Conservation (phyloP, 2,113 vertebrate genomes). For the Sander lucioperca region DNA sequence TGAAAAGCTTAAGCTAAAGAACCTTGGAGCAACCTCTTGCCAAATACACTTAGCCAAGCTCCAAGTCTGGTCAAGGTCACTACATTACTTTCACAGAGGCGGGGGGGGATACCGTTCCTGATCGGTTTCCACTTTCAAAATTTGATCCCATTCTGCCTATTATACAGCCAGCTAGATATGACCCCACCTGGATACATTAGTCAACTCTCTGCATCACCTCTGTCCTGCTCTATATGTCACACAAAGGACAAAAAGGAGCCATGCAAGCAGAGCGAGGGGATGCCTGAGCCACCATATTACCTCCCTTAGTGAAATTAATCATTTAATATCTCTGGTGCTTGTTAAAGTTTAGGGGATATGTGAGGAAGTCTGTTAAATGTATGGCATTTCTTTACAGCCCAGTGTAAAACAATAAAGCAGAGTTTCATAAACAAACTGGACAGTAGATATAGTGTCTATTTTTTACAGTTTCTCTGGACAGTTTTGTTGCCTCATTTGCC, state of each 20-base stretch:
- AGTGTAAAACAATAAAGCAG: slow-evolving; percentile 5
- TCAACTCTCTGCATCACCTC: slow-evolving; percentile 65
- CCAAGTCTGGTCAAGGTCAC: slow-evolving; percentile 71
- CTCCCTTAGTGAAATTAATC: slow-evolving; percentile 39
- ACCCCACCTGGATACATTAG: slow-evolving; percentile 77
- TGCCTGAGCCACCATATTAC: slow-evolving; percentile 34
- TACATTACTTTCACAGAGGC: slow-evolving; percentile 50
- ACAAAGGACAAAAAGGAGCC: slow-evolving; percentile 69
- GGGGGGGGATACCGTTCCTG: slow-evolving; percentile 43
- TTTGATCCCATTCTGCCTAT: slow-evolving; percentile 71
- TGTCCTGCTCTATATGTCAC: slow-evolving; percentile 52
- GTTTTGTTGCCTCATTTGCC: neutral
- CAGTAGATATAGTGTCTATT: neutral
- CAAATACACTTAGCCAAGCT: slow-evolving; percentile 65
- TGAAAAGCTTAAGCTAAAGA: slow-evolving; percentile 57
- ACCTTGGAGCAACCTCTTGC: slow-evolving; percentile 71
- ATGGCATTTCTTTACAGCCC: slow-evolving; percentile 22
- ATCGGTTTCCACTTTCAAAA: slow-evolving; percentile 70
- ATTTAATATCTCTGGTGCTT: slow-evolving; percentile 46
- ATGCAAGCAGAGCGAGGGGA: slow-evolving; percentile 39
- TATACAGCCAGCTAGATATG: slow-evolving; percentile 60
- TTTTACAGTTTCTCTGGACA: neutral
- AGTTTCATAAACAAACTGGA: slow-evolving; percentile 23
- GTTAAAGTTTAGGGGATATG: slow-evolving; percentile 29
- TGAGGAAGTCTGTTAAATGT: slow-evolving; percentile 37